phyloP scores from a whole-genome alignment of 2,888 invertebrate species.

The Galerucella nymphaeae region DNA sequence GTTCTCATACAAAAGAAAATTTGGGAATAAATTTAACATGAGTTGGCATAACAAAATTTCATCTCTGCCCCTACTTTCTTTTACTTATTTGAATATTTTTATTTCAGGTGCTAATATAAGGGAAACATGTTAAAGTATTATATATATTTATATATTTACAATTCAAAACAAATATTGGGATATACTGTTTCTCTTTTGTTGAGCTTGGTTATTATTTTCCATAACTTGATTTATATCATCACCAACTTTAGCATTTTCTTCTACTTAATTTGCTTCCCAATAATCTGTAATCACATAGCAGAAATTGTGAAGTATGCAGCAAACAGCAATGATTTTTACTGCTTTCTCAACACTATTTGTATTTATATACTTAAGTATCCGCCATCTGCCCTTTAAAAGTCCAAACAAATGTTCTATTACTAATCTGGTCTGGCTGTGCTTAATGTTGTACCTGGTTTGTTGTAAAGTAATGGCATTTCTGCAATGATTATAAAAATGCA shows the following conservation, averaged over 20 bases:
- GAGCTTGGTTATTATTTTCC: constrained; percentile 1
- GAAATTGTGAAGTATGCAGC: constrained; percentile 24
- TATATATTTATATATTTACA: not conserved
- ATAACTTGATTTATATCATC: constrained; percentile 8
- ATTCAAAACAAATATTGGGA: not conserved
- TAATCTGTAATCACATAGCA: constrained; percentile 19
- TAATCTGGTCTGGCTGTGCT: constrained; percentile 8
- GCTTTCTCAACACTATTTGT: constrained; percentile 24
- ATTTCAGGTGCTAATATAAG: not conserved
- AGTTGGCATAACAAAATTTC: not conserved
- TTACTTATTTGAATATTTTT: constrained; percentile 4
- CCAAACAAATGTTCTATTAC: constrained; percentile 25
- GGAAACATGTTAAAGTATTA: not conserved
- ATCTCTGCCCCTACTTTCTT: constrained; percentile 1
- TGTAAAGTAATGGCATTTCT: not conserved
- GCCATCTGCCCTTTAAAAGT: constrained; percentile 7
- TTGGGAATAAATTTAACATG: not conserved
- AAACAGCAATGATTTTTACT: constrained; percentile 22
- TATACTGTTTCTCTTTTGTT: constrained; percentile 10
- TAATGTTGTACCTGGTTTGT: constrained; percentile 2
- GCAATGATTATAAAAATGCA: not conserved
- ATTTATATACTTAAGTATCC: constrained; percentile 16
- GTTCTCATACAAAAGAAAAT: not conserved
- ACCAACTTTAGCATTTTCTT: constrained; percentile 11
- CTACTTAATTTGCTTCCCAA: constrained; percentile 11